A percentile compares a stretch with the other conserved stretches of the same genome.
These are phyloP conservation scores for Coremacera marginata DNA, from an alignment of 2,888 invertebrate genomes.

Conservation along the genomic window DNA sequence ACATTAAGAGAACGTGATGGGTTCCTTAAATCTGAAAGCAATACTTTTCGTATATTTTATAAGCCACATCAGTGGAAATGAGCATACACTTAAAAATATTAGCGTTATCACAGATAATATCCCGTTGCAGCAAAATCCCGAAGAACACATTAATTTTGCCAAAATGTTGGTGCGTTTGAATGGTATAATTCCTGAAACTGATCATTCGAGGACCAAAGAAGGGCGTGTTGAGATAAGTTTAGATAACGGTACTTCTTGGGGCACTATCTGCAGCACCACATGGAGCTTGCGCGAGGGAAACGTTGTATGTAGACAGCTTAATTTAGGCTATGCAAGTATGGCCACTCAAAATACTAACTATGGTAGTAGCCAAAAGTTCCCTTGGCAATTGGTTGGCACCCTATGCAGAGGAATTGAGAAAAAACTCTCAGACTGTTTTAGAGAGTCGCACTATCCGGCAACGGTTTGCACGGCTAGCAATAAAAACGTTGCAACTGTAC, in stretches of 20 bases:
- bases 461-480: conserved; percentile 50
- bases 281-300: conserved; percentile 62
- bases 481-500: conserved; percentile 57
- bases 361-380: conserved; percentile 50
- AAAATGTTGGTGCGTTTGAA: conserved; percentile 57
- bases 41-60: neutral
- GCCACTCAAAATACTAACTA: conserved; percentile 54
- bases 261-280: conserved; percentile 57
- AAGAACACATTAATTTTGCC: conserved; percentile 43
- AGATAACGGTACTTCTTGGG: conserved; percentile 57
- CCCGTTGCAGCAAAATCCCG: neutral
- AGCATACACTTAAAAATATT: neutral
- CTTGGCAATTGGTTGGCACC: conserved; percentile 60
- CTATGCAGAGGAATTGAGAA: conserved; percentile 58
- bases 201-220: conserved; percentile 42
- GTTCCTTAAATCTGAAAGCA: no score
- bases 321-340: conserved; percentile 57
- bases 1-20: neutral
- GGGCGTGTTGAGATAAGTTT: conserved; percentile 63
- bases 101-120: no score
- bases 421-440: conserved; percentile 54
- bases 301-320: conserved; percentile 60
- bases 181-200: conserved; percentile 33
- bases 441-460: conserved; percentile 55
- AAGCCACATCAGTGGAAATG: neutral